Base-by-base conservation (phyloP, 2,113 vertebrate genomes). In the Hyla sarda region DNA sequence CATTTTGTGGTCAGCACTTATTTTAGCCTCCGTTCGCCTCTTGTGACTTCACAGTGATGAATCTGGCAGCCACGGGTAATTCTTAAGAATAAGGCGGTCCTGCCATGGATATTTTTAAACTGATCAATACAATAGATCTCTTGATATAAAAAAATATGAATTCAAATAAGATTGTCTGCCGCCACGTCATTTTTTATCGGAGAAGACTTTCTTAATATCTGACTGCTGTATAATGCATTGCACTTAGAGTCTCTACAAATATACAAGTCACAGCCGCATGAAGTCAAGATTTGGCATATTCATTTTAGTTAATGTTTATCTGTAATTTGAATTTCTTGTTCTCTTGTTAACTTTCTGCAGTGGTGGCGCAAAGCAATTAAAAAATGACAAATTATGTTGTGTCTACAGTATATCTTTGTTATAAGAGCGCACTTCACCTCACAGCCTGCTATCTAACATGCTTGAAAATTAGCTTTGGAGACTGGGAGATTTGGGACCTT, bases 291-390 rank as follows among this genome's bases (percentile, higher is more conserved):
- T 1, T 1, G 25, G 48, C 37, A 69, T 71, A 41, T 85, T 85
- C 45, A 85, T 79, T 79, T 71, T 79, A 47, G 76, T 79, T 78
- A 79, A 85, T 79, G 62, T 85, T 79, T 85, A 78, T 85, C 83
- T 85, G 73, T 85, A 77, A 85, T 85, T 54, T 85, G 14, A 85
- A 85, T 69, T 77, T 78, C 74, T 62, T 85, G 45, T 67, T 65
- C 83, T 60, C 34, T 67, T 75, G 73, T 72, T 72, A 54, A 72
- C n/a, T 72, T 78, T 52, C 81, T 58, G n/a, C 19, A 84, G 72
- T n/a, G 30, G 16, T 76, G 82, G 32, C 82, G 76, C 83, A 85
- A 65, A 77, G 83, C 56, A 77, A 85, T 85, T 85, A 62, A 85
- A 84, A 85, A 62, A 48, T 30, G 83, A 77, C 56, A 77, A 75